Evolutionary conservation across 2,113 vertebrate species (phyloP).

Genomic region (Rhinopithecus roxellana): DNA sequence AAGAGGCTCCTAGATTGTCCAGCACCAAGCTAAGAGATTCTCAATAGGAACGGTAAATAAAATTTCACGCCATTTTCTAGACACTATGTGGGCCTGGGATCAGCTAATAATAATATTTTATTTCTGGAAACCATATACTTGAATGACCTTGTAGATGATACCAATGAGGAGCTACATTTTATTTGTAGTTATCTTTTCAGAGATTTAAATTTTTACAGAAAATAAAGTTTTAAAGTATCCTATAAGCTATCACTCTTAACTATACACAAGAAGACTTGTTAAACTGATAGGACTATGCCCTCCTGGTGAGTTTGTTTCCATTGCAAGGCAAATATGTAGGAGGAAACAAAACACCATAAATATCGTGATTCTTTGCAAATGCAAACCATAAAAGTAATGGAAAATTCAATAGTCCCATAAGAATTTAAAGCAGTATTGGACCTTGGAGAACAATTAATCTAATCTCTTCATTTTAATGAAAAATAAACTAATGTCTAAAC

Average conservation of each 20-base stretch:
- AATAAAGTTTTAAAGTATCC: neutral
- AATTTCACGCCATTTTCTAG: neutral
- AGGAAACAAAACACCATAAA: neutral
- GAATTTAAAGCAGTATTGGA: neutral
- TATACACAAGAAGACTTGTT: neutral
- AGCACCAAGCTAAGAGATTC: neutral
- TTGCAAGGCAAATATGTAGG: neutral
- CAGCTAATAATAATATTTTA: neutral
- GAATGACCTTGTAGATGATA: neutral
- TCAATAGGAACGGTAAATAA: neutral
- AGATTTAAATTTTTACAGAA: slow-evolving; percentile 19
- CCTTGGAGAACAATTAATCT: neutral
- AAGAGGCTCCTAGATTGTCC: neutral
- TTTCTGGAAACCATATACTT: neutral
- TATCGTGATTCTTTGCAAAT: slow-evolving; percentile 4
- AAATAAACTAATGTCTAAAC: slow-evolving; percentile 5
- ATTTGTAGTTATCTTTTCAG: neutral
- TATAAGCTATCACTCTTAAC: neutral
- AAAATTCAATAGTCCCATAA: slow-evolving; percentile 9
- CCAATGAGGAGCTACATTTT: neutral
- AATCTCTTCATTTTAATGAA: slow-evolving; percentile 4
- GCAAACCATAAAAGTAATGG: neutral
- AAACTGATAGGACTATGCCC: neutral
- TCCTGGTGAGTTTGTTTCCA: neutral
- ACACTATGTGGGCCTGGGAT: neutral